Evolutionary conservation across 92 coral and sea anemone species (phyloP), one percentile per base, ranked within the genome.

Genomic region (Phymanthus crucifer): DNA sequence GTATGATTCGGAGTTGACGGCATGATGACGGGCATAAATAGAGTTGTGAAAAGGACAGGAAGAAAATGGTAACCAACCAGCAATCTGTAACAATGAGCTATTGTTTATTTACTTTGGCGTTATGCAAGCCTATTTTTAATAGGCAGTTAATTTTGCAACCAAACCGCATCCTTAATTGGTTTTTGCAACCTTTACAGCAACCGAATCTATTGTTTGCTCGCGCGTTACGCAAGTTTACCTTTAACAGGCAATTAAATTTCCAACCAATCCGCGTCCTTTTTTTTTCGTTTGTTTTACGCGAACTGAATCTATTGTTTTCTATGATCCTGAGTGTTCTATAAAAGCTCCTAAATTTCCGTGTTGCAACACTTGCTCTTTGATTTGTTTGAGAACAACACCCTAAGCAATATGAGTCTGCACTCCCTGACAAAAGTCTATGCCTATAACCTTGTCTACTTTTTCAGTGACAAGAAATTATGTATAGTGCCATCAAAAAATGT

Each of bases 401-500:
- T n/a, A n/a, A n/a, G n/a, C 68, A 78, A 31, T 24, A 78, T 78
- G 82, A 78, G 75, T 78, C 70, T 78, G 71, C 76, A 52, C 21
- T 61, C 73, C 43, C 58, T 78, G 73, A 78, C 82, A 37, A 78
- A 78, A 66, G 75, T 66, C 26, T 78, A 27, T 47, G 70, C 67
- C 46, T 72, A 78, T 66, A n/a, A 48, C 46, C 82, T 78, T 46
- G 82, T 61, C 27, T 78, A 78, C 70, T 78, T 78, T 66, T 72
- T 72, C 54, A 56, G 16, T 35, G 82, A 78, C 82, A 37, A 78
- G 47, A 78, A 13, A 32, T 78, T 61, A 40, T 78, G 73, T 21
- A 23, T 78, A 11, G 37, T 78, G 47, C 82, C 82, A 65, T 26
- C 82, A 52, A 78, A 78, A 78, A 78, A 78, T 66, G 54, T 78